Base-by-base conservation (phyloP, 2,797 vertebrate species). In the Helarctos malayanus region DNA sequence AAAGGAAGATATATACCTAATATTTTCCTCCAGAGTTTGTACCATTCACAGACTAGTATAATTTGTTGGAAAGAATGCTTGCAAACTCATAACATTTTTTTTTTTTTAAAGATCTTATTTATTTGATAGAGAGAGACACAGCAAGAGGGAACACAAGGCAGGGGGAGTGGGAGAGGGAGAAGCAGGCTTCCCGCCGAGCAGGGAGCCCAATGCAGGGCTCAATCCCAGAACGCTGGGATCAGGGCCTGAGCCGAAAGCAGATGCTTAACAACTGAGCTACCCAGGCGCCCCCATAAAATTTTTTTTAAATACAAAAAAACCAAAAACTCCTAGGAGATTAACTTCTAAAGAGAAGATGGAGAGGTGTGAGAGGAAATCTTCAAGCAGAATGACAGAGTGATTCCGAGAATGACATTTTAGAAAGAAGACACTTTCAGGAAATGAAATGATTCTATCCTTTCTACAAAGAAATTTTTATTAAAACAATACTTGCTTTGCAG, bases 381-480 rank as follows among this genome's bases (percentile, higher is more conserved):
- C 9, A 32, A 73, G 14, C 6, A 80, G 21, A 29, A 19, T 63
- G 82, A 76, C 3, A 86, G n/a, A 85, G 57, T 75, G 57, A 89
- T 12, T 85, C 13, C 52, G 45, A 75, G 45, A 49, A 75, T 47
- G 73, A 32, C 29, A 49, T 75, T 47, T 15, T 27, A 15, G 15
- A 73, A 73, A 73, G 41, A 76, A 92, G 5, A 68, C 15, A 75
- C 13, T 91, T 94, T 69, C 0, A 81, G 69, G 27, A 73, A 96
- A 73, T 49, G 82, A 29, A 79, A 2, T 25, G 18, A 76, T 54
- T 92, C 59, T 61, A 29, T 84, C 10, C 18, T 83, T 35, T 52
- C 41, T 45, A 82, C 41, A 88, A 94, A 65, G 11, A 92, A 78
- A 41, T 27, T 76, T 91, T 85, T 47, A 91, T 65, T 18, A 65